Percentiles rank a stretch among this genome's conserved stretches.
phyloP scores from a whole-genome alignment of 2,888 invertebrate species.

The Girardia tigrina region DNA sequence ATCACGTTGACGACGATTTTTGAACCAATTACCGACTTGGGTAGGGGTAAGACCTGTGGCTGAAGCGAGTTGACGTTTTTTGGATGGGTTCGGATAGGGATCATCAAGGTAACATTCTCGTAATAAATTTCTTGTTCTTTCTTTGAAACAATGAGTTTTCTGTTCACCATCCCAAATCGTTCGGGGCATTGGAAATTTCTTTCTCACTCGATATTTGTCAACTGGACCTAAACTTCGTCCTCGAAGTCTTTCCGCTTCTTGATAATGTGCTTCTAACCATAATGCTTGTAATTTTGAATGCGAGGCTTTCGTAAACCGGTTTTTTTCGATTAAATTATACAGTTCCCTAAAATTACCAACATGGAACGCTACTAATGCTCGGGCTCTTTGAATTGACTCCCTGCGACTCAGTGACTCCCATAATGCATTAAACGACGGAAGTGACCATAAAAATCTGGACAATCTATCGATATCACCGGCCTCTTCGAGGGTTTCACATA shows the following conservation, averaged over 20 bases:
- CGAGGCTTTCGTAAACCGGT: conserved; percentile 73
- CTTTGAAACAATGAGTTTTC: conserved; percentile 87
- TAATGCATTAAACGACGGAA: conserved; percentile 73
- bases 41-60: conserved; percentile 80
- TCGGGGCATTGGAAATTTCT: conserved; percentile 77
- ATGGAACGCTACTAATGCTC: conserved; percentile 76
- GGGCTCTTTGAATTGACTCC: conserved; percentile 69
- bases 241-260: conserved; percentile 75
- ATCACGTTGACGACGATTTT: conserved; percentile 73
- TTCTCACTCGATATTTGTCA: conserved; percentile 77
- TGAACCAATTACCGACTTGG: conserved; percentile 85
- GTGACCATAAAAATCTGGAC: conserved; percentile 72
- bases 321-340: conserved; percentile 72
- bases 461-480: conserved; percentile 56
- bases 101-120: conserved; percentile 96
- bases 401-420: conserved; percentile 64
- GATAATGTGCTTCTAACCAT: conserved; percentile 86
- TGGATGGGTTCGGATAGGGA: conserved; percentile 84
- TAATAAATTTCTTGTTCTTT: conserved; percentile 76
- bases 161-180: conserved; percentile 92
- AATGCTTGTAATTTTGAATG: conserved; percentile 73
- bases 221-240: conserved; percentile 77
- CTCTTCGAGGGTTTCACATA: conserved; percentile 50
- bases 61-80: conserved; percentile 74
- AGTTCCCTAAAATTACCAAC: conserved; percentile 74